Percentiles rank a stretch among this genome's conserved stretches.
Conservation (phyloP, 2,888 invertebrate species). For the Cactoblastis cactorum region DNA sequence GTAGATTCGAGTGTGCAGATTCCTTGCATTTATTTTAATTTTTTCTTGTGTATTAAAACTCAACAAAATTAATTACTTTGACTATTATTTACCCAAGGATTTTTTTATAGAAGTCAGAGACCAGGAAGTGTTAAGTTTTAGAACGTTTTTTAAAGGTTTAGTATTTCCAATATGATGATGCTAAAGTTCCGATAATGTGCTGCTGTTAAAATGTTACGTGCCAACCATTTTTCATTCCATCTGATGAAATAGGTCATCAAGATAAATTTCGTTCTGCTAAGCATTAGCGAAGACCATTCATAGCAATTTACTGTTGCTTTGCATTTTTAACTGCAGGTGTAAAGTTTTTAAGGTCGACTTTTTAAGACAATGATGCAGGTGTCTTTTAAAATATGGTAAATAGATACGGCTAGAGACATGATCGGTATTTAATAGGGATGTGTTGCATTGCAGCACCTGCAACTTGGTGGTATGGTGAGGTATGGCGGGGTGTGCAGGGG, state of each 20-base stretch:
- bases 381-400: conserved; percentile 68
- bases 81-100: too few relatives aligned
- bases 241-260: conserved; percentile 11
- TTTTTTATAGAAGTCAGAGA: too few relatives aligned
- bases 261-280: conserved; percentile 17
- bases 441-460: conserved; percentile 75
- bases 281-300: conserved; percentile 40
- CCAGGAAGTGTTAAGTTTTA: too few relatives aligned
- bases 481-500: conserved; percentile 46
- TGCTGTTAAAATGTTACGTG: conserved; percentile 3
- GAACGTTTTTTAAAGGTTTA: neutral
- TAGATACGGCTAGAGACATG: conserved; percentile 73
- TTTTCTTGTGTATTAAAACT: too few relatives aligned
- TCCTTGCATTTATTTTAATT: too few relatives aligned
- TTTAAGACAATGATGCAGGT: conserved; percentile 72
- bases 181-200: neutral
- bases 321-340: conserved; percentile 54
- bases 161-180: neutral
- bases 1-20: too few relatives aligned
- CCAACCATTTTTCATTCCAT: conserved; percentile 8
- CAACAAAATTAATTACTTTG: too few relatives aligned
- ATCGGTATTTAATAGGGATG: conserved; percentile 78
- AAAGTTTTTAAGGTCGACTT: conserved; percentile 59
- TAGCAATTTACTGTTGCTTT: conserved; percentile 43
- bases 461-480: conserved; percentile 58